A percentile compares a stretch with the other conserved stretches of the same genome.
Conservation (phyloP, 53 echinoderm and acorn worm species). For the Actinopyga echinites region DNA sequence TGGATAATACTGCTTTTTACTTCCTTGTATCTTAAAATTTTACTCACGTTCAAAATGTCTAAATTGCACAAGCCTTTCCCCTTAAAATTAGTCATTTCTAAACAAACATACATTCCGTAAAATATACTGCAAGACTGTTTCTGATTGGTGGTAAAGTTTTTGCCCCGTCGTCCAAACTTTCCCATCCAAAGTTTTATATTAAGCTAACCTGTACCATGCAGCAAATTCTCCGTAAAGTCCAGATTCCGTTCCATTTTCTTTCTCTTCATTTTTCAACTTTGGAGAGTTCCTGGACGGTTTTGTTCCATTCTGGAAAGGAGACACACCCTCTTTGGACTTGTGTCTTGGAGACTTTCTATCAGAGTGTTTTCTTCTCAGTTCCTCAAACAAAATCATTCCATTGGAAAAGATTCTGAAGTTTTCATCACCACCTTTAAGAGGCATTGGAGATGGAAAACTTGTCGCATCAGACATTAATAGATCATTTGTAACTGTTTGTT, state of each 20-base stretch:
- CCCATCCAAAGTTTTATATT: background rate
- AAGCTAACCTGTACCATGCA: conserved; percentile 14
- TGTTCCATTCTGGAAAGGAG: background rate
- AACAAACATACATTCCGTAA: too few species aligned
- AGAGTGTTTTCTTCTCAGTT: background rate
- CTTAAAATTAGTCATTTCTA: too few species aligned
- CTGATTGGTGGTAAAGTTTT: too few species aligned
- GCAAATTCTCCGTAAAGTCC: conserved; percentile 18
- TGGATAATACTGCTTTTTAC: too few species aligned
- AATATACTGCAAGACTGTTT: too few species aligned
- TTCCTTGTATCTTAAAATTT: too few species aligned
- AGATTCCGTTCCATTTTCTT: background rate
- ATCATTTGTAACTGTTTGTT: background rate
- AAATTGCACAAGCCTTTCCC: too few species aligned
- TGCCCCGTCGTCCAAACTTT: too few species aligned
- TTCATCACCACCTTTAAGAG: background rate
- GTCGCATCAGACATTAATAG: background rate
- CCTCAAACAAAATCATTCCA: conserved; percentile 3
- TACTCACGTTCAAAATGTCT: too few species aligned
- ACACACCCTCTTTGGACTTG: background rate
- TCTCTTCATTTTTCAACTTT: background rate
- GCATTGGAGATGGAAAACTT: too few species aligned
- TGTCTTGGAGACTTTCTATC: background rate
- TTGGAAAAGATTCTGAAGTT: conserved; percentile 3
- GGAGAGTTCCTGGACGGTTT: background rate